A percentile compares a stretch with the other conserved stretches of the same genome.
phyloP scores from a whole-genome alignment of 2,113 vertebrate genomes.

The Passer domesticus region DNA sequence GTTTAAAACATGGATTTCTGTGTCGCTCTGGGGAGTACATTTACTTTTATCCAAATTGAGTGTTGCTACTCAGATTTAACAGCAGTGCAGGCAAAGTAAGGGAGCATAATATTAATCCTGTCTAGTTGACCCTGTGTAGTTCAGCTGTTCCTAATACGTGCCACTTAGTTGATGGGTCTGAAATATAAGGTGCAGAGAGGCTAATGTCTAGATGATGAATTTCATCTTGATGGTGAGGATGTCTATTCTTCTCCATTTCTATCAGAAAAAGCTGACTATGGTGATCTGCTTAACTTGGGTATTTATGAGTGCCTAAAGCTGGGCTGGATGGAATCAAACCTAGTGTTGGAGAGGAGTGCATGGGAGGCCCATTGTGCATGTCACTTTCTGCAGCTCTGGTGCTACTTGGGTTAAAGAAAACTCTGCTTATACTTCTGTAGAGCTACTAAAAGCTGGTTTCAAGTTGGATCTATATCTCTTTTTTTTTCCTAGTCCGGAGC shows the following conservation, averaged over 20 bases:
- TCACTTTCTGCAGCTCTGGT: background rate
- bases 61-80: background rate
- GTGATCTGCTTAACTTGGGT: background rate
- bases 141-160: background rate
- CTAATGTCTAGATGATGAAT: background rate
- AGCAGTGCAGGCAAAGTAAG: background rate
- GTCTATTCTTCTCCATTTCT: background rate
- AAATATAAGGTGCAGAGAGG: background rate
- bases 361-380: fast-evolving
- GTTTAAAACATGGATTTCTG: background rate
- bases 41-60: background rate
- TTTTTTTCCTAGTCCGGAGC: background rate
- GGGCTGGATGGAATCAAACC: background rate
- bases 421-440: background rate
- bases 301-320: background rate
- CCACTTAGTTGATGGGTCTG: background rate
- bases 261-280: background rate
- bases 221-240: background rate
- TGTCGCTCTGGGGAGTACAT: background rate
- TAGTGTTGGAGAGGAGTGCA: background rate
- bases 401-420: background rate
- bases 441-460: background rate
- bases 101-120: background rate
- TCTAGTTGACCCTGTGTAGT: background rate
- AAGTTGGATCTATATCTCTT: background rate